Conservation (phyloP, 2,888 invertebrate species). For the Agonopterix arenella region DNA sequence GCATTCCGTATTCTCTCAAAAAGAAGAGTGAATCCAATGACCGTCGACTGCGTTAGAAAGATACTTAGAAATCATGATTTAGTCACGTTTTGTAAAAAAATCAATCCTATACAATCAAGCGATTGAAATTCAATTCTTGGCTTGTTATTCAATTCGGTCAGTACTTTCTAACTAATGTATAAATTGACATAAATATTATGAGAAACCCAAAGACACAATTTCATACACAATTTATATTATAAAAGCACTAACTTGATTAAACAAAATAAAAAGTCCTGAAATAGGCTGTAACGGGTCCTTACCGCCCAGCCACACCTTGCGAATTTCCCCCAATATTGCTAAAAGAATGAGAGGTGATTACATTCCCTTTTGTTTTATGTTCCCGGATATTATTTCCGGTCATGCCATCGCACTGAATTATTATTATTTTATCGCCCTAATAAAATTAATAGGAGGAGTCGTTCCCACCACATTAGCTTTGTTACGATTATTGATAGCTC, state of each 20-base stretch:
- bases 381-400: constrained; percentile 62
- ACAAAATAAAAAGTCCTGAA: constrained; percentile 23
- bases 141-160: too few relatives aligned
- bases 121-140: too few relatives aligned
- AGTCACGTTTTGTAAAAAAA: too few relatives aligned
- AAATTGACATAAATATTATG: too few relatives aligned
- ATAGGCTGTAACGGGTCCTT: constrained; percentile 26
- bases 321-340: constrained; percentile 30
- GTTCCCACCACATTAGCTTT: constrained; percentile 22
- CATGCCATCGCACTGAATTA: constrained; percentile 60
- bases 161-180: too few relatives aligned
- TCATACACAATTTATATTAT: too few relatives aligned
- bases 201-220: too few relatives aligned
- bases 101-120: too few relatives aligned
- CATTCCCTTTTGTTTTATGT: constrained; percentile 59
- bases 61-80: too few relatives aligned
- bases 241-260: constrained; percentile 21
- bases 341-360: constrained; percentile 50
- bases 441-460: constrained; percentile 43
- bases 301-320: constrained; percentile 32
- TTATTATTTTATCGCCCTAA: constrained; percentile 59
- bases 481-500: constrained; percentile 22
- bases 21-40: too few relatives aligned
- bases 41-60: too few relatives aligned
- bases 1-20: too few relatives aligned